Conservation (phyloP, 2,888 invertebrate genomes). For the Pandemis cinnamomeana region DNA sequence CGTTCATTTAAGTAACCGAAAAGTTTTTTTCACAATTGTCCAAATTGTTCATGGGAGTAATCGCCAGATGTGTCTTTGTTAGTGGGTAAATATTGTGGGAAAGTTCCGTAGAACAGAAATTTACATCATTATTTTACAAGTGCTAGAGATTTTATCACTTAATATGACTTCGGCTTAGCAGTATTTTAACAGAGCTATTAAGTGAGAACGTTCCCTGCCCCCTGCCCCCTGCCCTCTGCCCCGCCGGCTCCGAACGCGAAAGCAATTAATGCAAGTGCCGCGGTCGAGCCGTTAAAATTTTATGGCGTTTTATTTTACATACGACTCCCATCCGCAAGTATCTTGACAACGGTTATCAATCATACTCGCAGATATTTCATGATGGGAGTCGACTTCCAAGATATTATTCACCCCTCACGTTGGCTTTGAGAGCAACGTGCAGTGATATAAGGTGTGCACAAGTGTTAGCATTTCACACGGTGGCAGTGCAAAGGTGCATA, state of each 20-base stretch:
- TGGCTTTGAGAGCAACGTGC: too few relatives aligned
- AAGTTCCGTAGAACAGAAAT: background rate
- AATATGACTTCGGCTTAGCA: background rate
- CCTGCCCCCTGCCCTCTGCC: conserved; percentile 2
- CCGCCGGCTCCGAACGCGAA: background rate
- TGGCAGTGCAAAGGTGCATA: too few relatives aligned
- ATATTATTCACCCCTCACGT: too few relatives aligned
- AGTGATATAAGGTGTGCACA: too few relatives aligned
- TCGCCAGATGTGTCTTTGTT: too few relatives aligned
- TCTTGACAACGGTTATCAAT: background rate
- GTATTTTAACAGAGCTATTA: conserved; percentile 4
- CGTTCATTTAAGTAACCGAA: background rate
- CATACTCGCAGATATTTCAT: background rate
- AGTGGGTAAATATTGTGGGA: background rate
- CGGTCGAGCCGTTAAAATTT: background rate
- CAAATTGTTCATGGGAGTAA: too few relatives aligned
- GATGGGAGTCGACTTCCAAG: too few relatives aligned
- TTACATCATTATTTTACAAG: background rate
- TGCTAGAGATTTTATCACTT: conserved; percentile 4
- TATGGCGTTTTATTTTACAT: background rate
- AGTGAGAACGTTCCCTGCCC: background rate
- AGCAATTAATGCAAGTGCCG: conserved; percentile 11
- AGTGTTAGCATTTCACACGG: too few relatives aligned
- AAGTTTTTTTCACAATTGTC: background rate
- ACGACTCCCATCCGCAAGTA: background rate